Percentiles rank a stretch among this genome's conserved stretches.
phyloP scores from a whole-genome alignment of 2,113 vertebrate genomes.

The Anarrhichthys ocellatus region DNA sequence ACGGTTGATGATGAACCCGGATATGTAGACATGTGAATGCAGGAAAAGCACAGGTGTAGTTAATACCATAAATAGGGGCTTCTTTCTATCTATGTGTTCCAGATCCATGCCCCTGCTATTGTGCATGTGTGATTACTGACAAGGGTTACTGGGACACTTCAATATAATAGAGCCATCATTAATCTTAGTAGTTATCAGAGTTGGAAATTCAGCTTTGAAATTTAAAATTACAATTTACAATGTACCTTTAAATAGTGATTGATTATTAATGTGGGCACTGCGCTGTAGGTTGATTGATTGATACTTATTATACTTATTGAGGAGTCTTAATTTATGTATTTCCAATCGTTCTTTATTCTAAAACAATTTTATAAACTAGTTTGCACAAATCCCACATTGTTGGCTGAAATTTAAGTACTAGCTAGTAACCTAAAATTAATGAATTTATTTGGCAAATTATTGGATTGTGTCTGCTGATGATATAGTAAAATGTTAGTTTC shows the following conservation, averaged over 20 bases:
- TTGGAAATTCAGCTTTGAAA: not conserved
- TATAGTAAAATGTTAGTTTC: not conserved
- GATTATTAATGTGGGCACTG: not conserved
- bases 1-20: not conserved
- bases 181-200: not conserved
- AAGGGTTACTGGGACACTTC: not conserved
- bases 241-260: not conserved
- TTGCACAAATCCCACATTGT: too few species aligned
- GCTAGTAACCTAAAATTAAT: too few species aligned
- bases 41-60: not conserved
- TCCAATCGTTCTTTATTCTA: too few species aligned
- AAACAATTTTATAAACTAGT: too few species aligned
- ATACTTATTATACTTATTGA: too few species aligned
- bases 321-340: too few species aligned
- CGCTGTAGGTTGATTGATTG: too few species aligned
- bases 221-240: not conserved
- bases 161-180: not conserved
- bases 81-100: not conserved
- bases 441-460: too few species aligned
- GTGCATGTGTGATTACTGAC: not conserved
- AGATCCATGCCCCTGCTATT: not conserved
- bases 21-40: not conserved
- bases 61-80: not conserved
- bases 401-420: too few species aligned
- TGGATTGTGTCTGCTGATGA: too few species aligned